Evolutionary conservation across 2,888 invertebrate genomes (phyloP).

Genomic region (Achlya flavicornis): DNA sequence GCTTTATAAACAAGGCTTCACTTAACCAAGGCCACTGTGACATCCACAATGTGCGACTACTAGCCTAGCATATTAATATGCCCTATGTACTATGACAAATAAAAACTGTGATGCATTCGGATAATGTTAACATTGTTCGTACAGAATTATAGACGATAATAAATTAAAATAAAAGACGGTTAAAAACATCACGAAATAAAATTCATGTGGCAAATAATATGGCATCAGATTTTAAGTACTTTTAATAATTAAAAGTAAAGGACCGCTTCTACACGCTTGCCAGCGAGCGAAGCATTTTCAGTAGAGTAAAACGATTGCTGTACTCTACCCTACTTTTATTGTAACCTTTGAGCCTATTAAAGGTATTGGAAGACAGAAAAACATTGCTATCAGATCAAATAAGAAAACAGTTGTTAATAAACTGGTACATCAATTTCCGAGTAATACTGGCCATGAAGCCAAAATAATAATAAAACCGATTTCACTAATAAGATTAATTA

Average conservation of each 20-base stretch:
- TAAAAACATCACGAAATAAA: slow-evolving; percentile 79
- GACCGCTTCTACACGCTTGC: slow-evolving; percentile 43
- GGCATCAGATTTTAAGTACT: slow-evolving; percentile 82
- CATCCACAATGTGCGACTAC: slow-evolving; percentile 72
- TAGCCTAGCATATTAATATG: slow-evolving; percentile 74
- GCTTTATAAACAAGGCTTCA: slow-evolving; percentile 73
- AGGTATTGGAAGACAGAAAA: slow-evolving; percentile 80
- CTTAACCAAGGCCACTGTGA: slow-evolving; percentile 75
- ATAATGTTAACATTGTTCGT: slow-evolving; percentile 60
- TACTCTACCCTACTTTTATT: slow-evolving; percentile 49
- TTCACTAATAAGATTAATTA: slow-evolving; percentile 66
- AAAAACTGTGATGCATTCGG: slow-evolving; percentile 54
- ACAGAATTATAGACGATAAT: slow-evolving; percentile 65
- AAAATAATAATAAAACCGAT: slow-evolving; percentile 56
- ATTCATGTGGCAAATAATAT: slow-evolving; percentile 82
- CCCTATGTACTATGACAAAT: slow-evolving; percentile 64
- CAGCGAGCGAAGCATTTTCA: slow-evolving; percentile 29
- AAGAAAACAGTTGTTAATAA: slow-evolving; percentile 60
- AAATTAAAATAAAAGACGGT: slow-evolving; percentile 72
- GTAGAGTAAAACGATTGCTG: slow-evolving; percentile 40
- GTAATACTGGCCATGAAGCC: slow-evolving; percentile 72
- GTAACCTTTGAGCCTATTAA: slow-evolving; percentile 53
- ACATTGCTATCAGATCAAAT: slow-evolving; percentile 81
- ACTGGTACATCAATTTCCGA: too few species aligned
- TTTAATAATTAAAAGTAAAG: slow-evolving; percentile 66